These are phyloP conservation scores for Megalopta genalis DNA, from an alignment of 1,140 invertebrate species.

Conservation along the genomic window DNA sequence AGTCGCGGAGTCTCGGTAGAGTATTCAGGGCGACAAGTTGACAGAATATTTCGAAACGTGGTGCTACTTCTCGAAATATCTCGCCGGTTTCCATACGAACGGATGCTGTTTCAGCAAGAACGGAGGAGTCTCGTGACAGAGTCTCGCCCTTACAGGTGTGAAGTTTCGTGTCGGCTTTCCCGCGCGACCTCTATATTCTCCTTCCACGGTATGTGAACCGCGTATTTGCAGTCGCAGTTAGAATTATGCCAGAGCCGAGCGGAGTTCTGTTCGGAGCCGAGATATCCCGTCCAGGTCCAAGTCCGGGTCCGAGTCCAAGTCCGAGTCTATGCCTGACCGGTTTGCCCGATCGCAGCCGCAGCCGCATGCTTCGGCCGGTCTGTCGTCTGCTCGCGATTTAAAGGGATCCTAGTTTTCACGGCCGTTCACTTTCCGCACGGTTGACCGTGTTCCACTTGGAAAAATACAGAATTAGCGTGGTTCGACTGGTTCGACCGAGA, in stretches of 20 bases:
- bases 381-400: conserved; percentile 13
- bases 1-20: too few relatives aligned
- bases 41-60: conserved; percentile 14
- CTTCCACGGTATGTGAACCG: not conserved
- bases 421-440: conserved; percentile 20
- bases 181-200: too few relatives aligned
- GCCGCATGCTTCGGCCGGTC: not conserved
- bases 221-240: conserved; percentile 54
- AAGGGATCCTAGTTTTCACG: conserved; percentile 23
- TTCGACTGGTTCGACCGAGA: too few relatives aligned
- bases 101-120: not conserved
- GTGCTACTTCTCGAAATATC: conserved; percentile 25
- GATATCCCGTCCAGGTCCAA: too few relatives aligned
- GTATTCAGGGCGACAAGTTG: too few relatives aligned
- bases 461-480: conserved; percentile 7
- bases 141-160: conserved; percentile 45
- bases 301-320: not conserved
- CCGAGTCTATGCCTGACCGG: conserved; percentile 7
- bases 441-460: not conserved
- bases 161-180: conserved; percentile 22
- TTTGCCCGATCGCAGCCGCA: conserved; percentile 14
- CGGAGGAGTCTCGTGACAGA: conserved; percentile 15
- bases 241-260: conserved; percentile 7
- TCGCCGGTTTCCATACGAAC: not conserved
- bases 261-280: not conserved